Evolutionary conservation across 2,797 vertebrate genomes (phyloP).

Genomic region (Gymnoscopelus microlampas): DNA sequence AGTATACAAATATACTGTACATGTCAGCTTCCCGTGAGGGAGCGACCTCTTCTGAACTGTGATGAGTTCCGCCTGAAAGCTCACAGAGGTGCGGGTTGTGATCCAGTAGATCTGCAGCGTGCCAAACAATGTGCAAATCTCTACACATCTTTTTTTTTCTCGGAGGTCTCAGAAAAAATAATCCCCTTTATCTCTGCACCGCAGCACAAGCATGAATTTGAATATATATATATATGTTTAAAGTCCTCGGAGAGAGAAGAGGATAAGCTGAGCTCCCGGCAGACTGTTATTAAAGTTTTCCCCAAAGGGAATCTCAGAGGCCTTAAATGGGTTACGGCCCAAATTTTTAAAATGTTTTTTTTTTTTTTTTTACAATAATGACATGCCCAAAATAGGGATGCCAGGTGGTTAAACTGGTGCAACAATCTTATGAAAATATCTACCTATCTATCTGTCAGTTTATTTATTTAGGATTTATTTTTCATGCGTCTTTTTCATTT

Average conservation of each 20-base stretch:
- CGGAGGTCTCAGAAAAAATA: constrained; percentile 51
- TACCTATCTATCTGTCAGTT: no score
- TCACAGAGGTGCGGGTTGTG: constrained; percentile 55
- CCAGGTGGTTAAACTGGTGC: no score
- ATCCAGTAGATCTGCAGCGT: constrained; percentile 47
- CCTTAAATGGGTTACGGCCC: constrained; percentile 31
- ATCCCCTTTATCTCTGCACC: constrained; percentile 59
- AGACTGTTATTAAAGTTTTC: constrained; percentile 50
- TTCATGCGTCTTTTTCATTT: no score
- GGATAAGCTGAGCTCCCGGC: constrained; percentile 49
- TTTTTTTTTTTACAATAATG: no score
- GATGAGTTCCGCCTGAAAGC: constrained; percentile 41
- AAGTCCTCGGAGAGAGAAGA: constrained; percentile 48
- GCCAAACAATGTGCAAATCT: constrained; percentile 64
- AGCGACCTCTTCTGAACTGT: constrained; percentile 31
- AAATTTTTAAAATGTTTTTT: no score
- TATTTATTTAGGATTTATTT: no score
- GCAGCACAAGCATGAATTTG: constrained; percentile 66
- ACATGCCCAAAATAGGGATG: no score
- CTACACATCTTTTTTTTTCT: constrained; percentile 58
- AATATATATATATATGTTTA: constrained; percentile 58
- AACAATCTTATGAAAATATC: no score
- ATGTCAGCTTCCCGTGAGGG: background rate
- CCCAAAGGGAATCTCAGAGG: constrained; percentile 44
- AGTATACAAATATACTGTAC: no score